Evolutionary conservation across 2,888 invertebrate genomes (phyloP), one percentile per base, ranked within the genome.

Genomic region (Scaptodrosophila latifasciaeformis): DNA sequence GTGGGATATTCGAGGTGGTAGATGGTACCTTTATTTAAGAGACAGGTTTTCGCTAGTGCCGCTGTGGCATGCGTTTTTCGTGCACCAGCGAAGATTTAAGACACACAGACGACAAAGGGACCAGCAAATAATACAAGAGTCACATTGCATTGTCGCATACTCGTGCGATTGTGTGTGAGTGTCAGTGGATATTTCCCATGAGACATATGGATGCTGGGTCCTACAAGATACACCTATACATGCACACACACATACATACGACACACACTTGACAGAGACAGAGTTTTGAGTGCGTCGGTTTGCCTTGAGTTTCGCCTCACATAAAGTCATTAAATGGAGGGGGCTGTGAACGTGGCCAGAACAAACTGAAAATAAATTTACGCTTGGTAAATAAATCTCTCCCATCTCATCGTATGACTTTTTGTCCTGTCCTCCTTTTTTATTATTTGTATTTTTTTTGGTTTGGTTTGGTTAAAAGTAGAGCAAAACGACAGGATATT

Each of bases 361-460:
- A 65, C 68, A 59, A 71, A 71, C 62, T 65, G 69, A 68, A 79
- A 75, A 71, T 71, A 71, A 70, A 78, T 79, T 72, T 72, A 57
- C 72, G 76, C 72, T 71, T 61, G 79, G 79, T 72, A 79, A 79
- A 72, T 72, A 79, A 72, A 72, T 79, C 79, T 75, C 40, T 2
- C n/a, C 12, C 6, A n/a, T 31, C 6, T 27, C 5, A 19, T 17
- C 10, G 18, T 37, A 17, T 37, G 15, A 15, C 34, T 34, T 10
- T 15, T 12, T n/a, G n/a, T n/a, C 34, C 15, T 10, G 5, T 34
- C 34, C 12, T n/a, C 6, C 34, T 13, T 10, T 18, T 18, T 9
- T 37, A 1, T 37, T 37, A 35, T 35, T 37, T 12, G 6, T n/a
- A 6, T 37, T 37, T 1, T 13, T 37, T 13, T 37, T 18, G 13